Percentiles rank a stretch among this genome's conserved stretches.
These are phyloP conservation scores for Sinocyclocheilus rhinocerous DNA, from an alignment of 2,113 vertebrate genomes.

Conservation along the genomic window DNA sequence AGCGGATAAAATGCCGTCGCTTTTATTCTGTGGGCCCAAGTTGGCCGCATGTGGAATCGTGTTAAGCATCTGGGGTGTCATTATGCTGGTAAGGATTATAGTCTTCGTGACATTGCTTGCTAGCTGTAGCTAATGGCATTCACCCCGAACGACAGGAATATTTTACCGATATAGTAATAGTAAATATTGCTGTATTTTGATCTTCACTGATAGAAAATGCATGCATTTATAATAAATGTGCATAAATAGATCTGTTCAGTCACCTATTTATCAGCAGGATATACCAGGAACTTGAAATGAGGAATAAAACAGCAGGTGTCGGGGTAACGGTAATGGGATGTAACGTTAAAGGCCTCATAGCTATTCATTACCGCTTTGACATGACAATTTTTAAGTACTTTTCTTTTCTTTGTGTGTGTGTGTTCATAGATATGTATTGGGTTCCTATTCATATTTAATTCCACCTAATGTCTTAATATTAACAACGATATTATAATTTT, in stretches of 20 bases:
- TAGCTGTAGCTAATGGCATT: slow-evolving; percentile 34
- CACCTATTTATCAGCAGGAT: not conserved
- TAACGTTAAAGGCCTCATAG: not conserved
- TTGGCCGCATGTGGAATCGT: slow-evolving; percentile 92
- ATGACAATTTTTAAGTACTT: not conserved
- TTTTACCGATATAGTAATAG: not conserved
- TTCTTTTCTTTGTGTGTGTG: not conserved
- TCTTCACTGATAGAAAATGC: not conserved
- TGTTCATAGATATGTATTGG: not conserved
- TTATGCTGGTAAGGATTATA: slow-evolving; percentile 85
- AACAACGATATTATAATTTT: not conserved
- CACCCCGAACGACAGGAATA: not conserved
- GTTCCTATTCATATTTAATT: not conserved
- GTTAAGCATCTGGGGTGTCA: slow-evolving; percentile 89
- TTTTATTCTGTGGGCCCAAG: slow-evolving; percentile 91
- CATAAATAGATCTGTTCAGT: not conserved
- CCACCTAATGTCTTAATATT: not conserved
- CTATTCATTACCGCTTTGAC: not conserved
- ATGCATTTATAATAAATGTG: not conserved
- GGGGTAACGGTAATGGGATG: not conserved
- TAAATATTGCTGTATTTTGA: not conserved
- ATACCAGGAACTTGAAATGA: not conserved
- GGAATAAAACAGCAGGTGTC: not conserved
- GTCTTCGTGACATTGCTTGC: slow-evolving; percentile 11
- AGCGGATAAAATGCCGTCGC: slow-evolving; percentile 77